These are phyloP conservation scores for Paralichthys olivaceus DNA, from an alignment of 2,113 vertebrate species.

Conservation along the genomic window DNA sequence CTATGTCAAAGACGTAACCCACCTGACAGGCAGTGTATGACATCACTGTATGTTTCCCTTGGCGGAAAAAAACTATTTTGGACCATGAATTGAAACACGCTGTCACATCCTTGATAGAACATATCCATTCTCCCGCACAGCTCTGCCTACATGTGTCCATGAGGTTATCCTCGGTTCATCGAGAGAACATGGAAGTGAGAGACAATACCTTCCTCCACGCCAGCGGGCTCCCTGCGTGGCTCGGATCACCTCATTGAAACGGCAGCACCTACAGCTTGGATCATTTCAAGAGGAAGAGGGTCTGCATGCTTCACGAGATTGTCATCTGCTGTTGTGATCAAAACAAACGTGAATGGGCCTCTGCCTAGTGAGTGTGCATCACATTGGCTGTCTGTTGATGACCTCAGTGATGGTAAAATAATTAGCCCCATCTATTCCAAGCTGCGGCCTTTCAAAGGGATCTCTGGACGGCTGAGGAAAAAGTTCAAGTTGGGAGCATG, in stretches of 20 bases:
- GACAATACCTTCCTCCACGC: conserved; percentile 78
- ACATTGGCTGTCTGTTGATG: conserved; percentile 36
- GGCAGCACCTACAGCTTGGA: conserved; percentile 62
- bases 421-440: conserved; percentile 48
- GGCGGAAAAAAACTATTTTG: conserved; percentile 71
- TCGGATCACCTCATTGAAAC: conserved; percentile 63
- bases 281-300: conserved; percentile 70
- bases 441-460: conserved; percentile 27
- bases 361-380: conserved; percentile 48
- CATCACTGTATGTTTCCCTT: conserved; percentile 33
- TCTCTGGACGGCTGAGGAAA: conserved; percentile 20
- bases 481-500: background rate
- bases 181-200: conserved; percentile 82
- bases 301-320: conserved; percentile 66
- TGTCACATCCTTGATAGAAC: conserved; percentile 75
- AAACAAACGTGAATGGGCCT: conserved; percentile 65
- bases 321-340: conserved; percentile 80
- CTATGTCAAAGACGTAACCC: background rate
- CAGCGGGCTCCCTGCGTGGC: conserved; percentile 58
- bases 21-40: conserved; percentile 32
- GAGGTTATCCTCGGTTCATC: conserved; percentile 84
- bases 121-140: conserved; percentile 68
- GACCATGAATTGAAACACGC: conserved; percentile 73
- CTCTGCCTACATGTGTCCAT: conserved; percentile 66
- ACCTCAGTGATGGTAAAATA: conserved; percentile 53